Evolutionary conservation across 1,140 invertebrate genomes (phyloP), one percentile per base, ranked within the genome.

Genomic region (Tetramorium simillimum): DNA sequence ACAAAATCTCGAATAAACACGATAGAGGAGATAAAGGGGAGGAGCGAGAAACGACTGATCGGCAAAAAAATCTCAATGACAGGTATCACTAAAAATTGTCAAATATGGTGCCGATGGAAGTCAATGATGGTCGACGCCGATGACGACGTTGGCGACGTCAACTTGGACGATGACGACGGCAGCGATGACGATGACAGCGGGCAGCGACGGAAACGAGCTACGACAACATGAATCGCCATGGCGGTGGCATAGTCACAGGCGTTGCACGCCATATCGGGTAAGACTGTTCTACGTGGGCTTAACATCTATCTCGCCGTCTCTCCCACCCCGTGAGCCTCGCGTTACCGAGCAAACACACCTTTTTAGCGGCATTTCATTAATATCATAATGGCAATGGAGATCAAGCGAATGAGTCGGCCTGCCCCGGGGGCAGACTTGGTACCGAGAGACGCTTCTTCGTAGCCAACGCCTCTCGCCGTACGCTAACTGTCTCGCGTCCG

Each of bases 281-380:
- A 92, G 92, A 93, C 92, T 92, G 86, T 90, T 92, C 90, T 93
- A 94, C 93, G 93, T 93, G 90, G 91, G 92, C 91, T 91, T 91
- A 88, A 86, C 92, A 80, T 91, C 91, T 73, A 90, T 90, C 85
- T 80, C 86, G 77, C 84, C 90, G 43, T 86, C 89, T 89, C 86
- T 89, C 86, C 85, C 86, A 88, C 88, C 76, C 86, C 53, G 33
- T 33, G 37, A 46, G 53, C 63, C 70, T 21, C 75, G 37, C 69
- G 76, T 87, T 91, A 88, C 91, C 93, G 90, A 91, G 92, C 93
- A 92, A 94, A 92, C 93, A 93, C 93, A 94, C 93, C 93, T 94
- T 94, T 92, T 93, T 93, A 91, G 89, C 92, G 86, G 90, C 93
- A 93, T 93, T 93, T 91, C 93, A 91, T 91, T 93, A 92, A 92